Percentiles rank a stretch among this genome's conserved stretches.
Evolutionary conservation across 1,140 invertebrate species (phyloP).

Genomic region (Dendrolimus kikuchii): DNA sequence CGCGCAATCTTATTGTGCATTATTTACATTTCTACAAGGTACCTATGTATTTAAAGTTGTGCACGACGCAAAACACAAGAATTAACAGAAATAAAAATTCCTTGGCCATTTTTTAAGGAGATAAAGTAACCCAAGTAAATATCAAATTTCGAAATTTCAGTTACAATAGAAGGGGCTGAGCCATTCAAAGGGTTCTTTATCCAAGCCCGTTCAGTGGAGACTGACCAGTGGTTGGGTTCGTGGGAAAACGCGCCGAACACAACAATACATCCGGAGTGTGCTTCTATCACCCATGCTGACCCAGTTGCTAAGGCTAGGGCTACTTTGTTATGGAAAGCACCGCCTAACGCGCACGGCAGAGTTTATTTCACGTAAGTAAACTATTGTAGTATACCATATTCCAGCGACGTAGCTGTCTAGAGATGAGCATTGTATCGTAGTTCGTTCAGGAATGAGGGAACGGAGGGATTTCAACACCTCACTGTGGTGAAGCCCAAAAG

Average conservation of each 20-base stretch:
- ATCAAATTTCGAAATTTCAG: conserved; percentile 47
- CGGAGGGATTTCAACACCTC: no score
- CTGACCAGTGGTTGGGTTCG: conserved; percentile 80
- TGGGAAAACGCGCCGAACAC: conserved; percentile 82
- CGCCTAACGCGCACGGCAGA: conserved; percentile 74
- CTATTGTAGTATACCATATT: neutral
- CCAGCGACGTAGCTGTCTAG: no score
- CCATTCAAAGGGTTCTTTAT: conserved; percentile 85
- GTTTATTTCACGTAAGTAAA: conserved; percentile 85
- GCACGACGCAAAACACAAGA: no score
- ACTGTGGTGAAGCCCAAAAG: no score
- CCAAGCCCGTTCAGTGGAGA: conserved; percentile 81
- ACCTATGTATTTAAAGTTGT: neutral
- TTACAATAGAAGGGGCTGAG: conserved; percentile 74
- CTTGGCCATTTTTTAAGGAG: no score
- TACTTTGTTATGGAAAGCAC: conserved; percentile 82
- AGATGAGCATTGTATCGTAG: no score
- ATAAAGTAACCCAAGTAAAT: no score
- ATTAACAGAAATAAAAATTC: no score
- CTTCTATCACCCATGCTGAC: conserved; percentile 85
- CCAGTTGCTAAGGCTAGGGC: conserved; percentile 82
- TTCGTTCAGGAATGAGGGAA: no score
- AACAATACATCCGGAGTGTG: conserved; percentile 82
- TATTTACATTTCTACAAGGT: neutral
- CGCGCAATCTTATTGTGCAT: neutral